These are phyloP conservation scores for Athrips mouffetella DNA, from an alignment of 2,888 invertebrate genomes.

Conservation along the genomic window DNA sequence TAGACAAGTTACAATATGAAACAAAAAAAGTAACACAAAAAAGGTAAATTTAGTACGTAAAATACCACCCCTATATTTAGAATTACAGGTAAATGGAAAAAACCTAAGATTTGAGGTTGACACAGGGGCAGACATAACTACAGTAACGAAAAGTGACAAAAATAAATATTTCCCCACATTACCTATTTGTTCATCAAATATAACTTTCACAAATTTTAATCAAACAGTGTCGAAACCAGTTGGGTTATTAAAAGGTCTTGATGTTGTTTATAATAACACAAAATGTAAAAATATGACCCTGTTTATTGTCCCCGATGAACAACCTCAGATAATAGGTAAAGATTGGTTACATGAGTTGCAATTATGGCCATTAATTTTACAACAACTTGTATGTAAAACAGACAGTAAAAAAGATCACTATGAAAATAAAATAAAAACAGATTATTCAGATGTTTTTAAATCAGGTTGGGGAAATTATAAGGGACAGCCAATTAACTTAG, in stretches of 20 bases:
- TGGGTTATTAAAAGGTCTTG: conserved; percentile 2
- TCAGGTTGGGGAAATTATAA: conserved; percentile 21
- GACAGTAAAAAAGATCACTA: background rate
- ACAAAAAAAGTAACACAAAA: too few species aligned
- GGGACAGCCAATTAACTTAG: conserved; percentile 12
- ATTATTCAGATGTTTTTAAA: conserved; percentile 18
- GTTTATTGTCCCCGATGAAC: background rate
- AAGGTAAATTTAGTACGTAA: too few species aligned
- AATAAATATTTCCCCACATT: too few species aligned
- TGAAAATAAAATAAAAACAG: conserved; percentile 7
- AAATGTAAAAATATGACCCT: background rate
- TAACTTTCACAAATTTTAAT: conserved; percentile 18
- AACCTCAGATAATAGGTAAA: conserved; percentile 5
- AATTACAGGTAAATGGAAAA: too few species aligned
- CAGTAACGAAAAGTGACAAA: too few species aligned
- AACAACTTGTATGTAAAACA: too few species aligned
- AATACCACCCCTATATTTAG: too few species aligned
- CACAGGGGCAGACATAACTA: too few species aligned
- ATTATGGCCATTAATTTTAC: conserved; percentile 12
- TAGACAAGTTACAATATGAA: too few species aligned
- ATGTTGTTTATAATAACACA: background rate
- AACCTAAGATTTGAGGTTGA: too few species aligned
- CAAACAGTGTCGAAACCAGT: conserved; percentile 11
- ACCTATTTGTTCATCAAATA: too few species aligned
- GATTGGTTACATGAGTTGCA: conserved; percentile 10